These are phyloP conservation scores for Clanis bilineata DNA, from an alignment of 2,888 invertebrate genomes.

Conservation along the genomic window DNA sequence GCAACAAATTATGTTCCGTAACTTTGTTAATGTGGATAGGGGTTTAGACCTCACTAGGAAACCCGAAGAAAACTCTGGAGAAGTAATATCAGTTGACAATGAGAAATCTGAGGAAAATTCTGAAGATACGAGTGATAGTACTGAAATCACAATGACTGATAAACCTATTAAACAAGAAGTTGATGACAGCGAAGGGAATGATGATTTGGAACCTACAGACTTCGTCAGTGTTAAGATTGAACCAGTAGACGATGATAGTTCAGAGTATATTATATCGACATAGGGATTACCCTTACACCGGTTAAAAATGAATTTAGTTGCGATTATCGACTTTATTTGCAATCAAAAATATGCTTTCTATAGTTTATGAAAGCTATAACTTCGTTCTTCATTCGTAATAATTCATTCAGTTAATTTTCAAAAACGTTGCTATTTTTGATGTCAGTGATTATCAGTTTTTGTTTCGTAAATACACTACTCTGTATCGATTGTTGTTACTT, in stretches of 20 bases:
- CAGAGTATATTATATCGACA: constrained; percentile 8
- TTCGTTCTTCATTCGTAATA: too few species aligned
- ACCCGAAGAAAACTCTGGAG: constrained; percentile 18
- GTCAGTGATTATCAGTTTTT: too few species aligned
- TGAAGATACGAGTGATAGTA: constrained; percentile 28
- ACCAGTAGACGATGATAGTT: constrained; percentile 44
- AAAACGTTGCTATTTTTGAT: too few species aligned
- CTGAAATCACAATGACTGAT: constrained; percentile 16
- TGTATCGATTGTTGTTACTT: neutral
- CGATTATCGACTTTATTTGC: too few species aligned
- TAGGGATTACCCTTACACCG: too few species aligned
- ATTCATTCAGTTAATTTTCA: too few species aligned
- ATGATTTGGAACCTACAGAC: constrained; percentile 66
- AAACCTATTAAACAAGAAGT: constrained; percentile 27
- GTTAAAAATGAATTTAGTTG: too few species aligned
- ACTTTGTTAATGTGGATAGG: constrained; percentile 46
- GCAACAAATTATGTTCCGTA: constrained; percentile 44
- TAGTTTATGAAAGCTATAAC: too few species aligned
- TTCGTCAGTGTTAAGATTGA: constrained; percentile 76
- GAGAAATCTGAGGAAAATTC: constrained; percentile 28
- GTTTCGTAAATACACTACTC: too few species aligned
- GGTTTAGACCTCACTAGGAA: neutral
- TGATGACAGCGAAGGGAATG: constrained; percentile 29
- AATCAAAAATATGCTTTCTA: too few species aligned
- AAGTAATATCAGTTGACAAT: constrained; percentile 12